Conservation (phyloP, 2,888 invertebrate species). For the Pomacea canaliculata region DNA sequence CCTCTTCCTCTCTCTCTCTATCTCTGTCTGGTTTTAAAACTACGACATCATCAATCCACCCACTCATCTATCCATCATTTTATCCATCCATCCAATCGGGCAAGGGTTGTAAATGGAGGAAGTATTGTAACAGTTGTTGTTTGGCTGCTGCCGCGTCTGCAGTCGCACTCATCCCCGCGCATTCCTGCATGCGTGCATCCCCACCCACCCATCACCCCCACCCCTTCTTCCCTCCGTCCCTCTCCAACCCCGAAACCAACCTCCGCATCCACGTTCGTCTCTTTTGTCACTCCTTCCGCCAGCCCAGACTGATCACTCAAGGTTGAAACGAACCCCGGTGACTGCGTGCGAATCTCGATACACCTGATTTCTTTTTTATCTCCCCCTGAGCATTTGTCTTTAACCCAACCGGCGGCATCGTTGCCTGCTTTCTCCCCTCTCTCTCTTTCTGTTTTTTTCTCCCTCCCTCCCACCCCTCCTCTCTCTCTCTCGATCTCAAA, state of each 20-base stretch:
- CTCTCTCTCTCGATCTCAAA: not conserved
- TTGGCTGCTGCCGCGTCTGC: too few species aligned
- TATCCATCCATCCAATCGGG: too few species aligned
- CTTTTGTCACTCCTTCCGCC: conserved; percentile 1
- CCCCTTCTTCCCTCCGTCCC: too few species aligned
- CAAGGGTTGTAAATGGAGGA: too few species aligned
- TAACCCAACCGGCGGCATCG: not conserved
- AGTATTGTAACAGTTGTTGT: too few species aligned
- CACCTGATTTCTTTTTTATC: conserved; percentile 3
- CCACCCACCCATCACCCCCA: not conserved
- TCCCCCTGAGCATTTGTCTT: conserved; percentile 15
- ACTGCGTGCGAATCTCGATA: not conserved
- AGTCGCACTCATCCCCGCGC: not conserved
- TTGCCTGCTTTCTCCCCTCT: not conserved
- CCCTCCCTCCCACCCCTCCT: not conserved
- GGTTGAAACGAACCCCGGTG: not conserved
- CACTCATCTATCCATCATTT: too few species aligned
- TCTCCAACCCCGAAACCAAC: not conserved
- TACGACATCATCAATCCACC: too few species aligned
- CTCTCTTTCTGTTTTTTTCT: not conserved
- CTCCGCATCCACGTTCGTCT: not conserved
- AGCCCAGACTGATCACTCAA: not conserved
- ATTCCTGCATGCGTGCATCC: not conserved
- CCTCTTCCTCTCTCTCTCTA: too few species aligned
- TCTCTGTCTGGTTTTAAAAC: too few species aligned